Evolutionary conservation across 1,140 invertebrate species (phyloP), one percentile per base, ranked within the genome.

Genomic region (Pinna nobilis): DNA sequence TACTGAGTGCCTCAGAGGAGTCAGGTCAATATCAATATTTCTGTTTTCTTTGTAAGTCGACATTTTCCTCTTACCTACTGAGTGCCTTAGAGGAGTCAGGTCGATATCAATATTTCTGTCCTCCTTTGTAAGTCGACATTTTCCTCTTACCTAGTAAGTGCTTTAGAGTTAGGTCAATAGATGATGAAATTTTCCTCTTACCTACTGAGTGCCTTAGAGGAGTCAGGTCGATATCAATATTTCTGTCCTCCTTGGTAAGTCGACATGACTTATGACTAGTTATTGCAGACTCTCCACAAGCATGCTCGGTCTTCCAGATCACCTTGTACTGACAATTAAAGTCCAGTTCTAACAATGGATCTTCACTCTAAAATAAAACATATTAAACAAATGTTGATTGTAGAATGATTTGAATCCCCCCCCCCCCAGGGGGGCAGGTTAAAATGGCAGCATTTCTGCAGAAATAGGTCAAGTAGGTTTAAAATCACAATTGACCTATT

Each of bases 281-380:
- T 13, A 86, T 70, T 9, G 71, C 66, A 23, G 60, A 33, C 33
- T 78, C 80, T 20, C 69, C 61, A 74, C 86, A 87, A 6, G 86
- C 86, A 77, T 82, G 82, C 50, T 87, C 84, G n/a, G 84, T 87
- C 32, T 79, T 61, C 86, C 86, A 87, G 25, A 79, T 68, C 20
- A 87, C 70, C 11, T 74, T 49, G 49, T 82, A 80, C 33, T 75
- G 75, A 74, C 85, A 87, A 18, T 80, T 70, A 49, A 79, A 80
- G 39, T 82, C 78, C 13, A 44, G 65, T 0, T 79, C 47, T 41
- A 86, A 49, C 39, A 74, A 3, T 32, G 86, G 84, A n/a, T 82
- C 76, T 66, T 81, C 78, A 63, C 81, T 83, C 86, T 87, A 74
- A 35, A 80, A 74, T 44, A 37, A 32, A 30, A 7, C 4, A 59